Conservation (phyloP, 2,888 invertebrate genomes). For the Drosophila borealis region DNA sequence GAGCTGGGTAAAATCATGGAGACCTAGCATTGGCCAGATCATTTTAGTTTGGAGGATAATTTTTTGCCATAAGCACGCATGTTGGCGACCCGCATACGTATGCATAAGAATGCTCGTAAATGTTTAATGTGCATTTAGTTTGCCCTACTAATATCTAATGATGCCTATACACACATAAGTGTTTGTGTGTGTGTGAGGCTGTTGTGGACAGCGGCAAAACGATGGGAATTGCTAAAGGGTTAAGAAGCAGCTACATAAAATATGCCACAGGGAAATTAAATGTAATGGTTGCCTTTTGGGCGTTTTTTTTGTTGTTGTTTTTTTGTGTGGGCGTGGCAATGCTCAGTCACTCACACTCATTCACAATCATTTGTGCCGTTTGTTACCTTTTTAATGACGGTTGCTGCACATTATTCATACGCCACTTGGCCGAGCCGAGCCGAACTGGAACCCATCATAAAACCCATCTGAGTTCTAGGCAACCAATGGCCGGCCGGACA, state of each 20-base stretch:
- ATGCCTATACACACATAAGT: constrained; percentile 29
- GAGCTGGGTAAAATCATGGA: constrained; percentile 8
- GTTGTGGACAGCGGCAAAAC: constrained; percentile 21
- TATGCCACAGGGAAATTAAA: constrained; percentile 57
- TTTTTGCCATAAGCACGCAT: constrained; percentile 12
- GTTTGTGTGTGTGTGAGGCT: constrained; percentile 8
- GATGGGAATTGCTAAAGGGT: constrained; percentile 28
- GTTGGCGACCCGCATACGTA: neutral
- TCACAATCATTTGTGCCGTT: constrained; percentile 30
- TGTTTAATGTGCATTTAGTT: constrained; percentile 57
- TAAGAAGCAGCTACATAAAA: constrained; percentile 44
- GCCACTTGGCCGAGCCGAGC: constrained; percentile 19
- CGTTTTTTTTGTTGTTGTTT: constrained; percentile 7
- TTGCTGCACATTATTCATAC: constrained; percentile 42
- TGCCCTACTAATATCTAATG: constrained; percentile 33
- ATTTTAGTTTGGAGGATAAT: constrained; percentile 3
- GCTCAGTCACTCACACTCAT: neutral
- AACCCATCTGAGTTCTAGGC: too few species aligned
- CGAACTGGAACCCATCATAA: constrained; percentile 4
- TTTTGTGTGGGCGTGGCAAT: constrained; percentile 13
- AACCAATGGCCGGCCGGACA: too few species aligned
- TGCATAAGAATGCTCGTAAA: constrained; percentile 30
- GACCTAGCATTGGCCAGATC: constrained; percentile 13
- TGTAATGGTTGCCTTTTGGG: constrained; percentile 36
- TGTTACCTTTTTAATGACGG: constrained; percentile 41